Percentiles rank a stretch among this genome's conserved stretches.
These are phyloP conservation scores for Crotalus helleri DNA, from an alignment of 2,113 vertebrate species.

Conservation along the genomic window DNA sequence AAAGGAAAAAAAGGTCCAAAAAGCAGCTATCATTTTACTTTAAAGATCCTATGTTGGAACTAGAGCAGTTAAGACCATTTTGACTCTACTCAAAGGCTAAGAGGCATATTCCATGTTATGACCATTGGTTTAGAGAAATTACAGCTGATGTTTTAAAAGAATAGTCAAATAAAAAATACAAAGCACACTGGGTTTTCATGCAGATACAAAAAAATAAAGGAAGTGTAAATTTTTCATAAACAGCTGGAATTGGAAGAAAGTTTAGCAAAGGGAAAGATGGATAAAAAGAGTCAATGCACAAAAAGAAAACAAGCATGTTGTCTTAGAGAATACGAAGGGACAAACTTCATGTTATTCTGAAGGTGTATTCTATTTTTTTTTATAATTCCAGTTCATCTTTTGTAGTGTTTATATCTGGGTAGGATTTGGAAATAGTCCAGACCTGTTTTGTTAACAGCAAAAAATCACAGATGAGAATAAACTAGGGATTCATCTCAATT, in stretches of 20 bases:
- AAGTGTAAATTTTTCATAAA: background rate
- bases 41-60: background rate
- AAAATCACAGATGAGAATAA: background rate
- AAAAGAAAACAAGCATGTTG: background rate
- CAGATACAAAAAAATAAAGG: background rate
- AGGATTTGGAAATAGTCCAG: background rate
- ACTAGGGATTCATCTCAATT: background rate
- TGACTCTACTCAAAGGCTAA: background rate
- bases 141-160: background rate
- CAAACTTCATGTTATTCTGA: background rate
- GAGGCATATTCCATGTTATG: background rate
- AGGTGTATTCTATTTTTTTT: background rate
- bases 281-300: background rate
- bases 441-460: background rate
- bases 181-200: background rate
- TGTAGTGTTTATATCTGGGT: background rate
- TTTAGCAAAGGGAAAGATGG: background rate
- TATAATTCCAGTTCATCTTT: background rate
- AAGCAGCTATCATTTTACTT: background rate
- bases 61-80: too few species aligned
- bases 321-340: background rate
- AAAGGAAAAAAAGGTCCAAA: background rate
- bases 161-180: background rate
- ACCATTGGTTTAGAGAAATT: background rate
- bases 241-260: background rate